Evolutionary conservation across 2,797 vertebrate species (phyloP).

Genomic region (Sylvilagus floridanus): DNA sequence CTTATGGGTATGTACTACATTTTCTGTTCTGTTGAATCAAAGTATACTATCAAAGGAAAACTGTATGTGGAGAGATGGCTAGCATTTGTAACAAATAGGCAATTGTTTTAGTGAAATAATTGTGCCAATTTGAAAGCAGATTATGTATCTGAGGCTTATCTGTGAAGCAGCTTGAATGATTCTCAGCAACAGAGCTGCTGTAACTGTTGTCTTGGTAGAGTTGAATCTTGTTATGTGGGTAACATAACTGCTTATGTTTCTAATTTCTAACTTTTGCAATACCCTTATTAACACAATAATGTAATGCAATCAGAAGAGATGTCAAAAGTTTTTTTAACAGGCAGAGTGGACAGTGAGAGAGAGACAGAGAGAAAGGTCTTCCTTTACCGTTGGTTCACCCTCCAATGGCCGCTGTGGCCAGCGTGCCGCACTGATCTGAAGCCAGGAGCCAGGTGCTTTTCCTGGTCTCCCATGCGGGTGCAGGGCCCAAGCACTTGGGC

Average conservation of each 20-base stretch:
- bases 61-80: conserved; percentile 43
- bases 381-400: too few species aligned
- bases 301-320: background rate
- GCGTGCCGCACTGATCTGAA: too few species aligned
- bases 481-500: too few species aligned
- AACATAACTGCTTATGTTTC: conserved; percentile 76
- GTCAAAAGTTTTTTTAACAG: background rate
- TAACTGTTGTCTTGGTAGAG: conserved; percentile 83
- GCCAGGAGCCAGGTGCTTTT: too few species aligned
- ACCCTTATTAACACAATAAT: conserved; percentile 30
- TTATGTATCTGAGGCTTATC: conserved; percentile 70
- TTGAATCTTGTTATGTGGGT: conserved; percentile 86
- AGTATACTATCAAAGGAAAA: conserved; percentile 56
- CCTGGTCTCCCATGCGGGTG: too few species aligned
- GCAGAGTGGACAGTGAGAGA: too few species aligned
- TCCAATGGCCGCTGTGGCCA: too few species aligned
- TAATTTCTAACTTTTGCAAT: conserved; percentile 48
- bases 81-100: conserved; percentile 70
- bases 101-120: conserved; percentile 82
- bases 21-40: conserved; percentile 56
- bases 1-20: background rate
- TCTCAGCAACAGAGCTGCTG: conserved; percentile 84
- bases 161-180: conserved; percentile 84
- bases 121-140: conserved; percentile 76
- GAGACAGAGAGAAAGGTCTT: too few species aligned